Evolutionary conservation across 2,113 vertebrate species (phyloP), one percentile per base, ranked within the genome.

Genomic region (Myocastor coypus): DNA sequence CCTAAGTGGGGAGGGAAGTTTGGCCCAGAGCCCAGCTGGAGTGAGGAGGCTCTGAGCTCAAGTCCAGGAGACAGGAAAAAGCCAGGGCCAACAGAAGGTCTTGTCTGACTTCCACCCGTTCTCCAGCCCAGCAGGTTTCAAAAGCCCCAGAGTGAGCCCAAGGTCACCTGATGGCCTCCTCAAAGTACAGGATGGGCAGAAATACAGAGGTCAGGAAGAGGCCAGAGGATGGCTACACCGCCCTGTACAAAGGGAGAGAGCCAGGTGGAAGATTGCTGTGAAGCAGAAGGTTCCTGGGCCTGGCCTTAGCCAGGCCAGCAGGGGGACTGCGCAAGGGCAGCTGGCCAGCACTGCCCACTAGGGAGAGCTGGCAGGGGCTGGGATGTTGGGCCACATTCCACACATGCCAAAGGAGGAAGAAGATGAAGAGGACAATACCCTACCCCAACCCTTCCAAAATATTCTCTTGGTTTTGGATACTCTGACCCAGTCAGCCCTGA

Each of bases 281-380:
- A 95, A 75, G 78, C 83, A 96, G 91, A 96, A 92, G 92, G 85
- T 80, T 66, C 50, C 55, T n/a, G 11, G 81, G 57, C 87, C 83
- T 16, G 73, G 89, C 73, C 77, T 94, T 22, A 17, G 78, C 71
- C 37, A 34, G 50, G 63, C 68, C 68, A 59, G 92, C 4, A 86
- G 11, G 84, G 78, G 17, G 10, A 75, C 46, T 20, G 84, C 1
- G 24, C 42, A n/a, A 90, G 66, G 94, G 92, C 71, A 81, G 66
- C n/a, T 68, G 12, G 83, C 83, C 87, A 83, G 87, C 63, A 69
- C 0, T 52, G 61, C 66, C 61, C 3, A 24, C 37, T 7, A 89
- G 77, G 26, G 93, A 84, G 87, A 82, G 78, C 69, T 52, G 64
- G 82, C 57, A 84, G 68, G 42, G 71, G 59, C 88, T 8, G 1